A percentile compares a stretch with the other conserved stretches of the same genome.
Evolutionary conservation across 2,113 vertebrate species (phyloP).

Genomic region (Gymnogyps californianus): DNA sequence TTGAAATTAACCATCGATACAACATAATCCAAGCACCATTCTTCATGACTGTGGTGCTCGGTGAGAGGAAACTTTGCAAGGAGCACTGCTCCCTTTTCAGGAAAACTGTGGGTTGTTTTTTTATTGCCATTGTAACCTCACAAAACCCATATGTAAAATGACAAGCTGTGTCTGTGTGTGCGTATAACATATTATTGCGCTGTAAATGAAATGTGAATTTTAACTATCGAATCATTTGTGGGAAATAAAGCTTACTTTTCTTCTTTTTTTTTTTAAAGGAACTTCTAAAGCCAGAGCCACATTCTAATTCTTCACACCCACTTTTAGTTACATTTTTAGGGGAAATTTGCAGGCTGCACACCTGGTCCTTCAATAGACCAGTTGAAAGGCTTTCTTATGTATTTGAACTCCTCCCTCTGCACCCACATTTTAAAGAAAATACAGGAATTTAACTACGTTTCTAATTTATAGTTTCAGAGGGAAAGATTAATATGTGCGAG

Average conservation of each 20-base stretch:
- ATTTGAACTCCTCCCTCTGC: slow-evolving; percentile 24
- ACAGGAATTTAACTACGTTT: slow-evolving; percentile 2
- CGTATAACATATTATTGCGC: background rate
- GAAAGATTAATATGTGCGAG: slow-evolving; percentile 33
- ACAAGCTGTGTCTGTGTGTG: background rate
- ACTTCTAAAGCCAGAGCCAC: background rate
- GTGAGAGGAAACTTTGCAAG: slow-evolving; percentile 59
- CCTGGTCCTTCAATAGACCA: background rate
- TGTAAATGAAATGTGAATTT: slow-evolving; percentile 59
- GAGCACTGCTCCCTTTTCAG: slow-evolving; percentile 29
- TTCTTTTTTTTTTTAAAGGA: background rate
- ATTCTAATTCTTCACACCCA: background rate
- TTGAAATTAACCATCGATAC: slow-evolving; percentile 67
- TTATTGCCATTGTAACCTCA: slow-evolving; percentile 11
- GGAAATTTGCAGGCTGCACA: slow-evolving; percentile 34
- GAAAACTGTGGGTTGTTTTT: background rate
- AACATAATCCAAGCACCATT: slow-evolving; percentile 19
- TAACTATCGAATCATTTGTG: slow-evolving; percentile 48
- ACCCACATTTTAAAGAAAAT: slow-evolving; percentile 25
- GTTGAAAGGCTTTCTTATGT: slow-evolving; percentile 36
- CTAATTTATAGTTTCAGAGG: slow-evolving; percentile 20
- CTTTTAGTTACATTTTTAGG: background rate
- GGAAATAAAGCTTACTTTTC: slow-evolving; percentile 53
- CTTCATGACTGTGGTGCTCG: slow-evolving; percentile 23
- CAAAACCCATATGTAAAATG: slow-evolving; percentile 30